Evolutionary conservation across 2,888 invertebrate species (phyloP), one percentile per base, ranked within the genome.

Genomic region (Melangyna quadrimaculata): DNA sequence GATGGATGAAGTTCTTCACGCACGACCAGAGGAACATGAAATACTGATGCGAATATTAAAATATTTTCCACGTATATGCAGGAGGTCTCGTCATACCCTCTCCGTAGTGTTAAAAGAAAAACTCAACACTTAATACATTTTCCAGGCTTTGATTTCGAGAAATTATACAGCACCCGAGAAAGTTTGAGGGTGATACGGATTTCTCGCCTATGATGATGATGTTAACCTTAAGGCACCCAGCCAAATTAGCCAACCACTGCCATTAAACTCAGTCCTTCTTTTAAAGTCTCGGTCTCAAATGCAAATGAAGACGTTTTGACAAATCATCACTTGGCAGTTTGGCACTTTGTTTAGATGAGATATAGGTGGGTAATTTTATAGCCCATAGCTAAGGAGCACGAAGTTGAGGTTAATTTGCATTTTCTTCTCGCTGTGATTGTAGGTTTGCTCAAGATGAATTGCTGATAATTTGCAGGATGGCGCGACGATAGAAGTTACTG

Each of bases 1-100:
- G 69, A 77, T 81, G 73, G 72, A 70, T 81, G 81, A 10, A 77
- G 69, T n/a, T n/a, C 86, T 86, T 86, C 81, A 86, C 86, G 86
- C 86, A 86, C 86, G 86, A 63, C 48, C 81, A 73, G 77, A 75
- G 70, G 61, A 77, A 61, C 37, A 55, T 14, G 40, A 77, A 19
- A 40, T 22, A 84, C 73, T 78, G 72, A 27, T 17, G 65, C 37
- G 14, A 22, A 37, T 22, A 37, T 19, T 14, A 57, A 51, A 51
- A 69, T 12, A 53, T 27, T 63, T 57, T 35, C 19, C 37, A 45
- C 72, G n/a, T n/a, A n/a, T n/a, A n/a, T n/a, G n/a, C 67, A 55
- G n/a, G 10, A 61, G 12, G 37, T 37, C 19, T 43, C 37, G 2
- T 24, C 22, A 12, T 3, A n/a, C n/a, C n/a, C n/a, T n/a, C n/a